Conservation (phyloP, 1,140 invertebrate species). For the Venustaconcha ellipsiformis region DNA sequence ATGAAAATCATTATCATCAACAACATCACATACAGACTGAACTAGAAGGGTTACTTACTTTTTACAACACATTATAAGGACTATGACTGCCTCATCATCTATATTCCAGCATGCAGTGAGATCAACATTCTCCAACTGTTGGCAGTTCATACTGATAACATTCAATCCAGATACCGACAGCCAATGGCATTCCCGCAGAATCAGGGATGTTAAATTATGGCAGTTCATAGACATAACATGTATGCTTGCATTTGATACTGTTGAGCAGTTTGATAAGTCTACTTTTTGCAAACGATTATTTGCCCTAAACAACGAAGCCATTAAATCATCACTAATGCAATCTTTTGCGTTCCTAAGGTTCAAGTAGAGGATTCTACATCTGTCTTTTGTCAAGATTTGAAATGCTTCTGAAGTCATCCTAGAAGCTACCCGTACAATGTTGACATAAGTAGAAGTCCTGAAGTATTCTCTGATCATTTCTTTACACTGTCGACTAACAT, state of each 20-base stretch:
- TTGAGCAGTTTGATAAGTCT: slow-evolving; percentile 49
- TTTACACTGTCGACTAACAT: slow-evolving; percentile 26
- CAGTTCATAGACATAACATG: slow-evolving; percentile 47
- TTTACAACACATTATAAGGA: slow-evolving; percentile 39
- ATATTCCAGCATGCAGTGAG: slow-evolving; percentile 64
- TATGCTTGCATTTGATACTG: slow-evolving; percentile 41
- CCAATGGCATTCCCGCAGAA: slow-evolving; percentile 59
- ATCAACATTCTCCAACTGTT: slow-evolving; percentile 50
- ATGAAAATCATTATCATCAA: too few species aligned
- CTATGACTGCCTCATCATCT: slow-evolving; percentile 50
- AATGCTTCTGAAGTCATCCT: slow-evolving; percentile 34
- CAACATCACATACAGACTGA: too few species aligned
- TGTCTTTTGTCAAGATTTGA: slow-evolving; percentile 29
- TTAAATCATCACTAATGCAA: slow-evolving; percentile 48
- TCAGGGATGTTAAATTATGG: slow-evolving; percentile 35
- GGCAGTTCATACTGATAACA: slow-evolving; percentile 34
- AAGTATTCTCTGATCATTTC: slow-evolving; percentile 37
- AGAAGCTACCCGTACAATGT: slow-evolving; percentile 16
- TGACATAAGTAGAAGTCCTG: slow-evolving; percentile 20
- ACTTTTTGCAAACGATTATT: slow-evolving; percentile 44
- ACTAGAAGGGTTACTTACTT: slow-evolving; percentile 33
- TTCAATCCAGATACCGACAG: slow-evolving; percentile 41
- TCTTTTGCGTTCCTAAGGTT: slow-evolving; percentile 49
- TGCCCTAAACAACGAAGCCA: slow-evolving; percentile 44
- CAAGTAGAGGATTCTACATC: slow-evolving; percentile 32